phyloP scores from a whole-genome alignment of 2,888 invertebrate species.

The Anagyrus pseudococci region DNA sequence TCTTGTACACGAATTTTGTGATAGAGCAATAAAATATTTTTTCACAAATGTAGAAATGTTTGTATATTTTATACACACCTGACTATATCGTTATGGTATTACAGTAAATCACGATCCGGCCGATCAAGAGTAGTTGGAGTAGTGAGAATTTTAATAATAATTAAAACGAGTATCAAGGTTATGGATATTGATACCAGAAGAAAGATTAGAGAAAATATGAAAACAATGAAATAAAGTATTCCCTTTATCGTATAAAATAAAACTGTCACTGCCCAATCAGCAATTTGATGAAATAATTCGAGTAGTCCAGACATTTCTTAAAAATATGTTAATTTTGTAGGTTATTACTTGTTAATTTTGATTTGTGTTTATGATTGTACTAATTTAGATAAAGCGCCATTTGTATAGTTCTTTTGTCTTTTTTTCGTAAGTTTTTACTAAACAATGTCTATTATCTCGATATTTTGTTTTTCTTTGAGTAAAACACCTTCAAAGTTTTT shows the following conservation, averaged over 20 bases:
- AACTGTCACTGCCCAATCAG: slow-evolving; percentile 22
- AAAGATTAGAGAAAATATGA: slow-evolving; percentile 22
- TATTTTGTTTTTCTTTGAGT: too few relatives aligned
- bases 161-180: slow-evolving; percentile 14
- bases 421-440: too few relatives aligned
- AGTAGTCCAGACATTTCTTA: slow-evolving; percentile 25
- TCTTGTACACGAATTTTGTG: slow-evolving; percentile 31
- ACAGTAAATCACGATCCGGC: background rate
- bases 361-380: too few relatives aligned
- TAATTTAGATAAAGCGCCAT: too few relatives aligned
- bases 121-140: slow-evolving; percentile 1
- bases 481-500: too few relatives aligned
- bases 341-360: slow-evolving; percentile 35
- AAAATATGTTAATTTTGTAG: slow-evolving; percentile 10
- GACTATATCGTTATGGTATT: background rate
- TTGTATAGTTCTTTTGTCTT: slow-evolving; percentile 1
- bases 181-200: slow-evolving; percentile 16
- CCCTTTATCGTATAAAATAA: slow-evolving; percentile 9
- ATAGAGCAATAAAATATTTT: slow-evolving; percentile 38
- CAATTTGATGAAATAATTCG: slow-evolving; percentile 10
- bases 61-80: slow-evolving; percentile 9
- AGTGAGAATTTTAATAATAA: slow-evolving; percentile 14
- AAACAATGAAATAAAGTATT: slow-evolving; percentile 17
- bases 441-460: too few relatives aligned
- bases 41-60: slow-evolving; percentile 25